Evolutionary conservation across 2,888 invertebrate genomes (phyloP), one percentile per base, ranked within the genome.

Genomic region (Cabera pusaria): DNA sequence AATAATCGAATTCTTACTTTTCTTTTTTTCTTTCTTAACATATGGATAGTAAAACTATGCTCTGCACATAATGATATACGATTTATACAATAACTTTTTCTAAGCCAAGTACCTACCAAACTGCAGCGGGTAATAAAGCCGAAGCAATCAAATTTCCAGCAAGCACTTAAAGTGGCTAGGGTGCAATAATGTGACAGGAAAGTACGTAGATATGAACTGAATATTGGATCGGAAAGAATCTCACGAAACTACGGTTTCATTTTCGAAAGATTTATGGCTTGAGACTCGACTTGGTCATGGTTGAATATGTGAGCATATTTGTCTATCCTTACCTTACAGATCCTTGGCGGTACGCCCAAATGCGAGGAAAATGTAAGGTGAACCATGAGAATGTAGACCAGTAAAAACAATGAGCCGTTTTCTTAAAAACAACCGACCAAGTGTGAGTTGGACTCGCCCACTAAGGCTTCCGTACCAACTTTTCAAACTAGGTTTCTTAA

Each of bases 221-320:
- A 34, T 34, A 25, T 26, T 34, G 20, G 25, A 26, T 34, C 14
- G 9, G 7, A 16, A 27, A 10, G n/a, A 34, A 20, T 10, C 26
- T 14, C 21, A 21, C 21, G 16, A 10, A 17, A 8, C 6, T 28
- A 18, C 11, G 17, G 28, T 36, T 22, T 27, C 7, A 36, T 22
- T 36, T 27, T 36, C 7, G 5, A 20, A 35, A 26, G 26, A 35
- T 35, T 35, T 35, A 22, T 27, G 12, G 7, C 31, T 32, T 32
- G 10, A 21, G 24, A n/a, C 16, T 14, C 20, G 12, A 21, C 9
- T 17, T 16, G 25, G 14, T n/a, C n/a, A n/a, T n/a, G n/a, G n/a
- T n/a, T n/a, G n/a, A n/a, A n/a, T n/a, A n/a, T n/a, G n/a, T 20
- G 19, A 24, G 24, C 8, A 10, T 9, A 17, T n/a, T 2, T 8